Evolutionary conservation across 2,113 vertebrate genomes (phyloP).

Genomic region (Ifrita kowaldi): DNA sequence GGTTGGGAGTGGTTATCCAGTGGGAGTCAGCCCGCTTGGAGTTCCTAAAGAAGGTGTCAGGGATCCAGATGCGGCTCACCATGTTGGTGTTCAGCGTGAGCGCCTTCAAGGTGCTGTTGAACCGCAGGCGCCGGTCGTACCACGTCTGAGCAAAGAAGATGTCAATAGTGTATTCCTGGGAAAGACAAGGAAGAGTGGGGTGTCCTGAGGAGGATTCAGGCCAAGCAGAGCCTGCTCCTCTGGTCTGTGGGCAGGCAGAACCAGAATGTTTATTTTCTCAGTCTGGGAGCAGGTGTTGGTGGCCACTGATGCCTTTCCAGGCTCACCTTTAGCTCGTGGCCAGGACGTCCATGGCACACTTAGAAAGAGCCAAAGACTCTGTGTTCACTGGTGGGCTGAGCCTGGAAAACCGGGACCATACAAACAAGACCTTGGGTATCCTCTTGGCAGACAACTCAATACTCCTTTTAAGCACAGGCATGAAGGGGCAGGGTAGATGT

Average conservation of each 20-base stretch:
- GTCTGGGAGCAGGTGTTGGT: not conserved
- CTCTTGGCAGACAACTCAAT: not conserved
- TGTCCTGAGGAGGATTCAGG: not conserved
- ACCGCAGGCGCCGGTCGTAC: constrained; percentile 78
- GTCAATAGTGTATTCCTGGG: constrained; percentile 80
- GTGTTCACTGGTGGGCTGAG: not conserved
- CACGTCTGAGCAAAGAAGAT: constrained; percentile 79
- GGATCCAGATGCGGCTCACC: constrained; percentile 79
- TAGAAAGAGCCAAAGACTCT: not conserved
- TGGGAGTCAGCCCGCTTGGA: constrained; percentile 73
- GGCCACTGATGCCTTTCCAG: not conserved
- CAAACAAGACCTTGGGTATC: not conserved
- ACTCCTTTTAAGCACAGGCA: not conserved
- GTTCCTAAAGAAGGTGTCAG: constrained; percentile 77
- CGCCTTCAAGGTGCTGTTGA: constrained; percentile 73
- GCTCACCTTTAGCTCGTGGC: not conserved
- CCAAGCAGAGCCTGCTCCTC: not conserved
- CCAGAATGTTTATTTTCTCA: not conserved
- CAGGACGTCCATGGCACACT: not conserved
- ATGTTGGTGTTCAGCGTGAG: constrained; percentile 75
- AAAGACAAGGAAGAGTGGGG: not conserved
- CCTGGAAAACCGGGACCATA: not conserved
- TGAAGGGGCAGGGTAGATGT: rapidly evolving
- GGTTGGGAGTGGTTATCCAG: constrained; percentile 73
- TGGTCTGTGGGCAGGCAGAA: not conserved